Percentiles rank a stretch among this genome's conserved stretches.
phyloP scores from a whole-genome alignment of 2,888 invertebrate genomes.

The Allacma fusca region DNA sequence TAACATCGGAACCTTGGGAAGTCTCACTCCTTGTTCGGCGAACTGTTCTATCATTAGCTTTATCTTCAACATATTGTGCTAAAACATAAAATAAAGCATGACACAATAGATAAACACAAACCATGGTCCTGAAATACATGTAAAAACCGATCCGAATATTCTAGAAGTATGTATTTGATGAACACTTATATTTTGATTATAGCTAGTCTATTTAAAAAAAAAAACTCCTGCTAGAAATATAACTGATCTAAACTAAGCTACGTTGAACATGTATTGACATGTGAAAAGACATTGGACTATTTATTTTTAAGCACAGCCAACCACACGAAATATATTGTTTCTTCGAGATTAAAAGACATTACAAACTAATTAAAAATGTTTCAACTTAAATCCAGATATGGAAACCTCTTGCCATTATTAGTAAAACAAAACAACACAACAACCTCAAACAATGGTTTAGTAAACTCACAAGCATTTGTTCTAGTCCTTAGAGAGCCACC shows the following conservation, averaged over 20 bases:
- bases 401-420: background rate
- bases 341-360: background rate
- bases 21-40: constrained; percentile 58
- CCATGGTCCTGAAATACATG: too few species aligned
- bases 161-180: too few species aligned
- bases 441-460: constrained; percentile 24
- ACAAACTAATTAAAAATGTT: constrained; percentile 2
- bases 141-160: too few species aligned
- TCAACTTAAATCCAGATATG: background rate
- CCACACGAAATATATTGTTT: background rate
- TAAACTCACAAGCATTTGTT: constrained; percentile 47
- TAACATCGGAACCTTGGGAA: constrained; percentile 68
- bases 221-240: too few species aligned
- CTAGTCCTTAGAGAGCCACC: constrained; percentile 70
- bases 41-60: constrained; percentile 52
- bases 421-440: background rate
- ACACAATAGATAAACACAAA: too few species aligned
- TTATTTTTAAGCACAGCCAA: too few species aligned
- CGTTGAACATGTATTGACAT: too few species aligned
- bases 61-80: constrained; percentile 43
- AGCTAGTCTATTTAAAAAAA: too few species aligned
- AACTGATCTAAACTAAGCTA: too few species aligned
- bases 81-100: background rate
- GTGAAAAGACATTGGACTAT: too few species aligned
- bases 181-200: too few species aligned